Conservation (phyloP, 2,888 invertebrate genomes). For the Orthosia incerta region DNA sequence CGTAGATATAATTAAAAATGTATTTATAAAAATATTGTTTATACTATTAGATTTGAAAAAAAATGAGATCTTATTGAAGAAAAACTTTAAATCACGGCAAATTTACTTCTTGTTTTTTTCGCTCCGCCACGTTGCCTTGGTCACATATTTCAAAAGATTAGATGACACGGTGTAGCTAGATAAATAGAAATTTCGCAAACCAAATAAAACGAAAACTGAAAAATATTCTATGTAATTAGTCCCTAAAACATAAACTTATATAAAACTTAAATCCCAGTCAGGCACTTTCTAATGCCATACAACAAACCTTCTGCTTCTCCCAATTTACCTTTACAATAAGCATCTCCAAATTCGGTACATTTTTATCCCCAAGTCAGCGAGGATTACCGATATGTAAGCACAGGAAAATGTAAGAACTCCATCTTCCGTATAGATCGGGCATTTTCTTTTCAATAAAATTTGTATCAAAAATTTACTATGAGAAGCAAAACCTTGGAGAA, state of each 20-base stretch:
- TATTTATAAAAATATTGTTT: too few species aligned
- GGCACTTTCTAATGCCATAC: background rate
- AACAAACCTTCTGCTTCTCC: background rate
- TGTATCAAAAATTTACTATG: conserved; percentile 20
- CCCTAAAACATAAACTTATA: background rate
- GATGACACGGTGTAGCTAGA: too few species aligned
- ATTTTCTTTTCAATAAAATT: conserved; percentile 14
- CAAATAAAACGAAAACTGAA: too few species aligned
- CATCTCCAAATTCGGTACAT: conserved; percentile 16
- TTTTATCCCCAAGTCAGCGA: conserved; percentile 36
- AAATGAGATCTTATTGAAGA: too few species aligned
- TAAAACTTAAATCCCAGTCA: background rate
- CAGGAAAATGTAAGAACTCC: conserved; percentile 20
- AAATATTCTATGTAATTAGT: too few species aligned
- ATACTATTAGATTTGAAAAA: too few species aligned
- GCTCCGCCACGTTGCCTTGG: too few species aligned
- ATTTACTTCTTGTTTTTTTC: too few species aligned
- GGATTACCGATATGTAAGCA: conserved; percentile 36
- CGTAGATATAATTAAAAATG: too few species aligned
- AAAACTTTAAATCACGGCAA: too few species aligned
- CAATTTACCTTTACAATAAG: conserved; percentile 16
- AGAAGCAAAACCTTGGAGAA: background rate
- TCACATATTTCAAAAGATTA: too few species aligned
- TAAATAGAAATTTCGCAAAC: too few species aligned
- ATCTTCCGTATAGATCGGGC: conserved; percentile 27